These are phyloP conservation scores for Acomys russatus DNA, from an alignment of 2,797 vertebrate species.

Conservation along the genomic window DNA sequence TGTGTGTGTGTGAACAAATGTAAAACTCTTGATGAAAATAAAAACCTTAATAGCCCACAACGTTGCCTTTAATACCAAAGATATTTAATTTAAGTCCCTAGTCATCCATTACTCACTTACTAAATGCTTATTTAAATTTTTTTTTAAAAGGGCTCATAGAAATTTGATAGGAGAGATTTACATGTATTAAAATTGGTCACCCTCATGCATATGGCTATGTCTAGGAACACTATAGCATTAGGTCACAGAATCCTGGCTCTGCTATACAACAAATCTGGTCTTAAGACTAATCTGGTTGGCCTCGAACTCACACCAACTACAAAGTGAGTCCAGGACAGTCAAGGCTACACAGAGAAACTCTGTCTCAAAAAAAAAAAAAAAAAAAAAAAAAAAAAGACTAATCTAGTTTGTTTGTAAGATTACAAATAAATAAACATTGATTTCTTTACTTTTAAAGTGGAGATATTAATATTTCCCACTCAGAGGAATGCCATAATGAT, in stretches of 20 bases:
- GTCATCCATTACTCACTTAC: neutral
- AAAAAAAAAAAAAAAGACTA: too few species aligned
- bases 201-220: neutral
- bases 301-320: too few species aligned
- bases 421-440: neutral
- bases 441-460: conserved; percentile 10
- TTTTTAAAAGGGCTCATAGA: neutral
- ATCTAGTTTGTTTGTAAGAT: neutral
- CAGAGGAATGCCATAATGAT: neutral
- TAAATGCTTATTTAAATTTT: neutral
- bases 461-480: neutral
- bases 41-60: neutral
- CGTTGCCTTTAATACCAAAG: neutral
- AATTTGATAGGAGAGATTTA: neutral
- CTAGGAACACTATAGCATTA: neutral
- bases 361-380: too few species aligned
- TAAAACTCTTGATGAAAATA: neutral
- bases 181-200: neutral
- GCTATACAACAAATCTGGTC: neutral
- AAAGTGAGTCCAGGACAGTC: too few species aligned
- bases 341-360: too few species aligned
- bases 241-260: neutral
- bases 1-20: neutral
- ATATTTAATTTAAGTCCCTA: neutral
- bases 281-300: neutral